Conservation (phyloP, 2,888 invertebrate genomes). For the Amiota minor region DNA sequence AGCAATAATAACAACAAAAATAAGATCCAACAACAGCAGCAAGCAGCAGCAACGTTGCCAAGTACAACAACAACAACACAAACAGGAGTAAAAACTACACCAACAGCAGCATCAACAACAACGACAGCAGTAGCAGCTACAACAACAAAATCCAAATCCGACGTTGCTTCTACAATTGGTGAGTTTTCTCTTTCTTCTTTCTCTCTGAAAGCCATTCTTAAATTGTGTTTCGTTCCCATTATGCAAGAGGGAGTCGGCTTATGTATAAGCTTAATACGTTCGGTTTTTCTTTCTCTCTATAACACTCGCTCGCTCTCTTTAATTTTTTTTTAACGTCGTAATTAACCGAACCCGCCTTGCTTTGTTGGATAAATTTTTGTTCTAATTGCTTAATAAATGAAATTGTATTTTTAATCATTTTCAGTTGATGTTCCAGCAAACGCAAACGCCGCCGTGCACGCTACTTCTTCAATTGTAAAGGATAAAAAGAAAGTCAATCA, state of each 20-base stretch:
- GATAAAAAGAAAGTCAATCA: slow-evolving; percentile 76
- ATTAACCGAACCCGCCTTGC: too few relatives aligned
- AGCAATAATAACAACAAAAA: slow-evolving; percentile 41
- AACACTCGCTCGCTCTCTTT: not conserved
- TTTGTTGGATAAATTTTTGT: too few relatives aligned
- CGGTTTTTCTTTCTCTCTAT: slow-evolving; percentile 2
- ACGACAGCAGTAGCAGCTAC: slow-evolving; percentile 26
- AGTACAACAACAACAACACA: slow-evolving; percentile 31
- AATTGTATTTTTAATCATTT: slow-evolving; percentile 27
- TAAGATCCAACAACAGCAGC: not conserved
- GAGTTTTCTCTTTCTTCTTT: slow-evolving; percentile 41
- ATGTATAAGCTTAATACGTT: too few relatives aligned
- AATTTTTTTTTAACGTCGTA: too few relatives aligned
- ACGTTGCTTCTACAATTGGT: slow-evolving; percentile 58
- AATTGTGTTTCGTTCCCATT: too few relatives aligned
- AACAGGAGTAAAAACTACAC: slow-evolving; percentile 30
- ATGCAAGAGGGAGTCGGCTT: too few relatives aligned
- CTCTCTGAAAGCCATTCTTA: too few relatives aligned
- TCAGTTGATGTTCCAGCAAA: slow-evolving; percentile 59
- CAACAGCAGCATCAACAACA: slow-evolving; percentile 35
- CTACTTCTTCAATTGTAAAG: slow-evolving; percentile 74
- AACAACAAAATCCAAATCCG: slow-evolving; percentile 33
- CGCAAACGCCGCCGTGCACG: slow-evolving; percentile 41
- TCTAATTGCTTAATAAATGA: too few relatives aligned
- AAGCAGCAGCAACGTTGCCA: not conserved